Base-by-base conservation (phyloP, 2,888 invertebrate genomes). In the Camponotus fellah region DNA sequence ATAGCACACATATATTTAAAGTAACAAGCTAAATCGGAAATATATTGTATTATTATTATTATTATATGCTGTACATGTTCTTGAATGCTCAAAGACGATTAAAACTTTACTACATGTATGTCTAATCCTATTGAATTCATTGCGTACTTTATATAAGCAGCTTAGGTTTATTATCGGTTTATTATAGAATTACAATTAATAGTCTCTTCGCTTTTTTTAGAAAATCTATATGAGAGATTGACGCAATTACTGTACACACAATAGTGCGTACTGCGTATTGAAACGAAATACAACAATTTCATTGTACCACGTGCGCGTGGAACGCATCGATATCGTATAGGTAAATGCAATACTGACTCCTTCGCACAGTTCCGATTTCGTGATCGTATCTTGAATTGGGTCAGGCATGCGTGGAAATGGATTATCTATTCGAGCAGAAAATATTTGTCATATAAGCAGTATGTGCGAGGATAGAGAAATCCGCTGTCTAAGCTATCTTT, bases 101-200 rank as follows among this genome's bases (percentile, higher is more conserved):
- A 66, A 66, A 69, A 58, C 26, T 60, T 69, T 66, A 65, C 82
- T 82, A 86, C 86, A 84, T 83, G 83, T 86, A 88, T 85, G 85
- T 75, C 75, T 87, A 87, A 89, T 91, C 88, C 88, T 87, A 86
- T 74, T 86, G 87, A 88, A 89, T 88, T 87, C 88, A 72, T 79
- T 84, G 88, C 88, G 89, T 86, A 88, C 87, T 84, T 87, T 72
- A 68, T 80, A 82, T 92, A 93, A 93, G 92, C 92, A 86, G 92
- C 93, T 93, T 93, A 92, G 85, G 88, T 92, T 93, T 92, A 93
- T 93, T 93, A 93, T 92, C 89, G 87, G n/a, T n/a, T n/a, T n/a
- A n/a, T n/a, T n/a, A n/a, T 92, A 88, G 90, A 92, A 93, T 92
- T 92, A 93, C 92, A 92, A 93, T 92, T 92, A 92, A 92, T 90